Conservation (phyloP, 1,140 invertebrate species). For the Sminthurides bifidus region DNA sequence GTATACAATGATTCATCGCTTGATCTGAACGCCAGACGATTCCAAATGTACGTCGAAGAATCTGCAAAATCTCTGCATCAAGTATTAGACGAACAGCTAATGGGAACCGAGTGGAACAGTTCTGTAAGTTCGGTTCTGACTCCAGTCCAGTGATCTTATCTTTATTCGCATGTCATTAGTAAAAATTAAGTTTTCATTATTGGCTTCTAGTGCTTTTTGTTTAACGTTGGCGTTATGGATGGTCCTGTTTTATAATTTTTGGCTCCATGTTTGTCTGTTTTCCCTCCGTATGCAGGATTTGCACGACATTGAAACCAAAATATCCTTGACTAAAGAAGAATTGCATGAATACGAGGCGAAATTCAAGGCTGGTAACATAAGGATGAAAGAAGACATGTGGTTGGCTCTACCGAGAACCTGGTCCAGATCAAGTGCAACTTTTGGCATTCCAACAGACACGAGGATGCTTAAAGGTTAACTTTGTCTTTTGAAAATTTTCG, state of each 20-base stretch:
- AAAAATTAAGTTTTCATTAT: too few species aligned
- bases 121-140: too few species aligned
- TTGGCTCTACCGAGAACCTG: slow-evolving; percentile 23
- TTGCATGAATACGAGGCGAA: slow-evolving; percentile 13
- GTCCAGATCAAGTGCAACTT: slow-evolving; percentile 16
- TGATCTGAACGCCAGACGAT: not conserved
- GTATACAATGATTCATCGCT: not conserved
- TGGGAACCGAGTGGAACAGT: slow-evolving; percentile 15
- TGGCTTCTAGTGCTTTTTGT: too few species aligned
- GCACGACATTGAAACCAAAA: slow-evolving; percentile 12
- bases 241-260: too few species aligned
- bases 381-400: slow-evolving; percentile 24
- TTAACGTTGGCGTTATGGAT: too few species aligned
- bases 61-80: slow-evolving; percentile 8
- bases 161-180: too few species aligned
- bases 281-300: slow-evolving; percentile 10
- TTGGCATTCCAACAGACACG: slow-evolving; percentile 18
- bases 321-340: slow-evolving; percentile 5
- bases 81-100: slow-evolving; percentile 19
- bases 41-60: not conserved
- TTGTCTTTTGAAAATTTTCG: not conserved
- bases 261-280: not conserved
- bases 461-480: slow-evolving; percentile 10
- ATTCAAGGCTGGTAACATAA: slow-evolving; percentile 18
- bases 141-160: too few species aligned